Evolutionary conservation across 1,140 invertebrate species (phyloP), one percentile per base, ranked within the genome.

Genomic region (Drosophila setifemur): DNA sequence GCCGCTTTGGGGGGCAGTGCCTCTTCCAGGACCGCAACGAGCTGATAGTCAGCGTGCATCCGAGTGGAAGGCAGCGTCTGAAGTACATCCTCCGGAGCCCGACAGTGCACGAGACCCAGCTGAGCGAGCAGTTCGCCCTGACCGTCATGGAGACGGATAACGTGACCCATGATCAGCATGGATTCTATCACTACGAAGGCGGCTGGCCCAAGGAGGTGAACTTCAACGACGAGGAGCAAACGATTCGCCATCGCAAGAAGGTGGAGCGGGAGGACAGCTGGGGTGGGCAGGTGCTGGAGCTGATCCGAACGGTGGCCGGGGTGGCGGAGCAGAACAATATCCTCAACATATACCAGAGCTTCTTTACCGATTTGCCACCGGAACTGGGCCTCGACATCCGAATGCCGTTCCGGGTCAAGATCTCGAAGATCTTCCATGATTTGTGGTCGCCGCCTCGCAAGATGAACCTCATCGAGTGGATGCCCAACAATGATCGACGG

Each of bases 191-290:
- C 89, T 93, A 93, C 1, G 98, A 99, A 92, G 98, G 98, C 45
- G 98, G 97, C 5, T 99, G 97, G 97, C 97, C 98, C 5, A 96
- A 96, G 90, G 97, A 98, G 85, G 93, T 99, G 14, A 97, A 98
- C 85, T 92, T 93, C 39, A 92, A 93, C 28, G 97, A 98, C 88
- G 93, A 95, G 55, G 97, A 99, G 86, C 96, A 97, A 88, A 94
- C 95, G 8, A 58, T 89, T 37, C 92, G 97, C 52, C 97, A 96
- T 87, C 92, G 96, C 48, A 96, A 98, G 69, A 98, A 98, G 91
- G 93, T 98, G n/a, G 96, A 97, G 91, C 98, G 98, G 85, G 97
- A 98, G 81, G 97, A 98, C 86, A 61, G 97, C 95, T 75, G 86
- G 92, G 82, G 90, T 4, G 18, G 43, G 16, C 82, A 90, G 49